A percentile compares a stretch with the other conserved stretches of the same genome.
These are phyloP conservation scores for Drosophila vallismaia DNA, from an alignment of 2,888 invertebrate species.

Conservation along the genomic window DNA sequence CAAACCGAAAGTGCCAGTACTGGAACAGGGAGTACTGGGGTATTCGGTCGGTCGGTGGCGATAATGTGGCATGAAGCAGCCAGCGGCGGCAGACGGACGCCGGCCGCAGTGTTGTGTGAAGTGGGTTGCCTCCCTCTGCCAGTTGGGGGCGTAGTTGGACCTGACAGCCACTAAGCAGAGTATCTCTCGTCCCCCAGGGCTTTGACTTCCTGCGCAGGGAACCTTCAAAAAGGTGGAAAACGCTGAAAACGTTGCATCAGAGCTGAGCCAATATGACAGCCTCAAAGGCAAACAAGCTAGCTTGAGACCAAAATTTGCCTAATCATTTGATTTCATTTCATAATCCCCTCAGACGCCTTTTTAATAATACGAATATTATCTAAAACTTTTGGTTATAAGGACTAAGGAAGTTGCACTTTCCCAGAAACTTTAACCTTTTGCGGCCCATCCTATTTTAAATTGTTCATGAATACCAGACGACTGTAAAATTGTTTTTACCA, in stretches of 20 bases:
- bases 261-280: background rate
- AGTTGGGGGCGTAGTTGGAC: slow-evolving; percentile 26
- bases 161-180: slow-evolving; percentile 41
- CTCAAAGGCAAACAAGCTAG: background rate
- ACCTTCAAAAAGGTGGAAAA: background rate
- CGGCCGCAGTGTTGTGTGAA: slow-evolving; percentile 69
- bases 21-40: slow-evolving; percentile 30
- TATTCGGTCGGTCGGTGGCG: slow-evolving; percentile 55
- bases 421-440: slow-evolving; percentile 12
- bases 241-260: slow-evolving; percentile 27
- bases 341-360: background rate
- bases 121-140: slow-evolving; percentile 55
- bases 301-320: background rate
- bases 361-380: background rate
- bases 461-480: slow-evolving; percentile 35
- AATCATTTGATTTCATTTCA: background rate
- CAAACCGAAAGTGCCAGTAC: slow-evolving; percentile 34
- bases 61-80: slow-evolving; percentile 59
- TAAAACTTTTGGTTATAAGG: background rate
- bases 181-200: slow-evolving; percentile 16
- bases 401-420: background rate
- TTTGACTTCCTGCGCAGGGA: slow-evolving; percentile 39
- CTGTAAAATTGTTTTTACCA: slow-evolving; percentile 24
- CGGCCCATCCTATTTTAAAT: slow-evolving; percentile 12
- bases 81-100: slow-evolving; percentile 8